Conservation (phyloP, 2,888 invertebrate species). For the Heliconius ismenius region DNA sequence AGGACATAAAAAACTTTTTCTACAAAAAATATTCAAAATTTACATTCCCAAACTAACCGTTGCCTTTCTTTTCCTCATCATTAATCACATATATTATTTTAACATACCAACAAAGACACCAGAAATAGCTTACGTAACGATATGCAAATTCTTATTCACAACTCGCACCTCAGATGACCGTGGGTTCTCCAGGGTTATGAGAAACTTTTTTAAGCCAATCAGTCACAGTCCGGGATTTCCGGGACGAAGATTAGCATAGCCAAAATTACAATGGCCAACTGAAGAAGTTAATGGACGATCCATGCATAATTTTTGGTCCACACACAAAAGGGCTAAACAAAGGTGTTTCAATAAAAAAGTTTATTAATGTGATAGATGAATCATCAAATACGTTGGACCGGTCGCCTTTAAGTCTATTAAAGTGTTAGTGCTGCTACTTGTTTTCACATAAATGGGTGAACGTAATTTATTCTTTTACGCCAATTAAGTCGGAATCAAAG, state of each 20-base stretch:
- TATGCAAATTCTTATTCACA: constrained; percentile 57
- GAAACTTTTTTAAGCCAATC: constrained; percentile 66
- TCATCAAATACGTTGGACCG: constrained; percentile 74
- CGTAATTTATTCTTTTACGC: constrained; percentile 60
- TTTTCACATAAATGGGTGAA: constrained; percentile 48
- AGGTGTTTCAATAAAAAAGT: constrained; percentile 65
- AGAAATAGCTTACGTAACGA: constrained; percentile 48
- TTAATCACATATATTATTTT: constrained; percentile 40
- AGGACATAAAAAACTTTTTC: neutral
- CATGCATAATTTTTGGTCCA: constrained; percentile 66
- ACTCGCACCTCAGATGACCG: constrained; percentile 60
- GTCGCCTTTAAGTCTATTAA: constrained; percentile 57
- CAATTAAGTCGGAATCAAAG: constrained; percentile 41
- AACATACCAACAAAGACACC: constrained; percentile 36
- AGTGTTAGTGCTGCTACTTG: constrained; percentile 49
- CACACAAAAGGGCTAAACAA: constrained; percentile 76
- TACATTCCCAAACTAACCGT: constrained; percentile 15
- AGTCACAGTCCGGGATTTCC: constrained; percentile 70
- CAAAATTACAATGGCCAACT: constrained; percentile 71
- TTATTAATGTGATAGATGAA: constrained; percentile 74
- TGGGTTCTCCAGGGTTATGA: constrained; percentile 54
- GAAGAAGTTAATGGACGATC: constrained; percentile 72
- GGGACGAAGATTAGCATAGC: constrained; percentile 68
- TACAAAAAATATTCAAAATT: neutral
- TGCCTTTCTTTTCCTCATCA: constrained; percentile 28